Conservation (phyloP, 1,140 invertebrate species). For the Saxidomus purpurata region DNA sequence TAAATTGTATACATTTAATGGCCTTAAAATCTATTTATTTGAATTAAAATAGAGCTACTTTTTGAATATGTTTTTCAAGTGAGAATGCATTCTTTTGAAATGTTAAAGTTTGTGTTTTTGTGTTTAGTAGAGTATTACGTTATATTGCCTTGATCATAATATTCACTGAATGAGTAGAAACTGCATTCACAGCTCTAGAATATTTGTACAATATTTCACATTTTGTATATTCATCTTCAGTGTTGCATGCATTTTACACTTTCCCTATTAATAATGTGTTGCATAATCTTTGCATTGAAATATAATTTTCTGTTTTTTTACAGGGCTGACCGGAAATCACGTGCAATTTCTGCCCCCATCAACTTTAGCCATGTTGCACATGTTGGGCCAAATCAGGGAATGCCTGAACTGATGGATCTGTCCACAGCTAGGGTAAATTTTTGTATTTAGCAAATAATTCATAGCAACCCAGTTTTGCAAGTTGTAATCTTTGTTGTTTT, state of each 20-base stretch:
- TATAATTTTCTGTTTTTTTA: constrained; percentile 16
- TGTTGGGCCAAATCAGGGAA: constrained; percentile 95
- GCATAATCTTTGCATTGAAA: not conserved
- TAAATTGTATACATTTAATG: too few relatives aligned
- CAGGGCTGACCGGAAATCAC: constrained; percentile 95
- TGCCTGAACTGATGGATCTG: constrained; percentile 96
- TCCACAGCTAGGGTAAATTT: constrained; percentile 89
- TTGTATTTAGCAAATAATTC: too few relatives aligned
- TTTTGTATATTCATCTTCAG: not conserved
- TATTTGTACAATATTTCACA: too few relatives aligned
- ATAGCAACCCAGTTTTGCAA: too few relatives aligned
- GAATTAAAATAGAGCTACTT: too few relatives aligned
- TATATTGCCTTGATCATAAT: not conserved
- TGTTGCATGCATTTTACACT: not conserved
- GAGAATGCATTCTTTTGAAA: too few relatives aligned
- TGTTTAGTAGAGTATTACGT: too few relatives aligned
- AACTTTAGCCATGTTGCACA: constrained; percentile 99
- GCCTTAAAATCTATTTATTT: too few relatives aligned
- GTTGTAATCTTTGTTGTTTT: too few relatives aligned
- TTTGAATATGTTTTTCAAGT: too few relatives aligned
- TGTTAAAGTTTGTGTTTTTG: too few relatives aligned
- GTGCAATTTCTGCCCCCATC: constrained; percentile 98
- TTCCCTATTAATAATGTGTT: too few relatives aligned
- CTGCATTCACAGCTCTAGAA: not conserved
- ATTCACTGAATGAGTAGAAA: not conserved